Conservation (phyloP, 2,113 vertebrate species). For the Macroglossus sobrinus region DNA sequence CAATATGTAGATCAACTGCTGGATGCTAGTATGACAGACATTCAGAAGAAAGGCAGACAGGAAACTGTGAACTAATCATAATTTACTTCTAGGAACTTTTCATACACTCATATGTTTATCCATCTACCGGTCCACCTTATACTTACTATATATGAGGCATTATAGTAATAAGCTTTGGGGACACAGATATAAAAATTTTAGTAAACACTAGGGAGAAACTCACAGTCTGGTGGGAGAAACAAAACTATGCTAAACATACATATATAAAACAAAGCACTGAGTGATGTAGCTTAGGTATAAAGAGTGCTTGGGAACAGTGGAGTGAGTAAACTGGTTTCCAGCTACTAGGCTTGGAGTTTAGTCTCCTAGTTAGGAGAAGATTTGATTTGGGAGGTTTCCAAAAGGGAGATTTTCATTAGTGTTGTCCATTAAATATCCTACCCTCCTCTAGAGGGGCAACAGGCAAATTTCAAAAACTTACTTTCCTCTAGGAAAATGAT, state of each 20-base stretch:
- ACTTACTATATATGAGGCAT: neutral
- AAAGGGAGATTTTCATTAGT: neutral
- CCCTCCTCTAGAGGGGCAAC: neutral
- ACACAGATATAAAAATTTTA: neutral
- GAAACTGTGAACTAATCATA: neutral
- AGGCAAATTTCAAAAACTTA: neutral
- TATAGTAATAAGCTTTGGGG: neutral
- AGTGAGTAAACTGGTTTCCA: neutral
- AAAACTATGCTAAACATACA: neutral
- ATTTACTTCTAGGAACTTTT: neutral
- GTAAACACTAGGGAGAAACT: neutral
- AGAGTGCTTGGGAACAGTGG: neutral
- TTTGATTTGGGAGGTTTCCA: neutral
- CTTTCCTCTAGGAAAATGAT: neutral
- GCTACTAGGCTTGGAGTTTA: neutral
- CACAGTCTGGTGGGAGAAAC: neutral
- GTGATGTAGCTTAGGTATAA: neutral
- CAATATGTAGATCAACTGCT: neutral
- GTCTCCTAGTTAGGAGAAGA: neutral
- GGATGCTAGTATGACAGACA: neutral
- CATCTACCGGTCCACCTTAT: neutral
- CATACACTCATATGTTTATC: neutral
- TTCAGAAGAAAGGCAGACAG: neutral
- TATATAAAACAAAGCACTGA: neutral
- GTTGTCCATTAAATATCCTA: neutral